Base-by-base conservation (phyloP, 2,797 vertebrate species). In the Fundulus diaphanus region DNA sequence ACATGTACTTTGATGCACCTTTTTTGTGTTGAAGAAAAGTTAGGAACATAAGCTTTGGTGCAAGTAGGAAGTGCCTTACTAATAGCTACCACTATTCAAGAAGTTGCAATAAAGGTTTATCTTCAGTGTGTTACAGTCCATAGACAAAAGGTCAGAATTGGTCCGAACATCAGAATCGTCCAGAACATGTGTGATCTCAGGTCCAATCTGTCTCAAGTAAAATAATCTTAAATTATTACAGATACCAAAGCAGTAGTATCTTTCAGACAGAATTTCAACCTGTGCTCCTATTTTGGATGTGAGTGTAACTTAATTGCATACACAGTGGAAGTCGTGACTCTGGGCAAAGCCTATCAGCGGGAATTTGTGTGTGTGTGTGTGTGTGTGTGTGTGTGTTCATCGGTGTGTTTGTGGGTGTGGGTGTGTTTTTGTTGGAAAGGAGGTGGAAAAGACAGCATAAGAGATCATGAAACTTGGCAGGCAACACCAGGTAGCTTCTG, bases 401-500 rank as follows among this genome's bases (percentile, higher is more conserved):
- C 27, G 6, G 27, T 56, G 66, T 12, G 51, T 4, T 7, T 11
- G 22, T n/a, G 51, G 3, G 51, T n/a, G 52, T 27, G 51, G 3
- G 51, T 57, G 56, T 33, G 56, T 69, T 68, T 73, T 70, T 76
- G 42, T 73, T 63, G 42, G 67, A 77, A 76, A 82, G 31, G 68
- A 82, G 80, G 81, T 77, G 81, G 59, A 85, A 72, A 73, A 77
- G 76, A 80, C 79, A 76, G 78, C 70, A 72, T 51, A n/a, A 74
- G 78, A 81, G 84, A 87, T 77, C 48, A 42, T 85, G 76, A 89
- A 79, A 76, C 86, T 86, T 88, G 87, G 85, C 90, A 91, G 85
- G 80, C 85, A 86, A 75, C 83, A 85, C 85, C 79, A 89, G 87
- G 89, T 89, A 87, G 89, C 82, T 92, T 85, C 82, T 87, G 87